Conservation (phyloP, 2,888 invertebrate genomes). For the Mythimna impura region DNA sequence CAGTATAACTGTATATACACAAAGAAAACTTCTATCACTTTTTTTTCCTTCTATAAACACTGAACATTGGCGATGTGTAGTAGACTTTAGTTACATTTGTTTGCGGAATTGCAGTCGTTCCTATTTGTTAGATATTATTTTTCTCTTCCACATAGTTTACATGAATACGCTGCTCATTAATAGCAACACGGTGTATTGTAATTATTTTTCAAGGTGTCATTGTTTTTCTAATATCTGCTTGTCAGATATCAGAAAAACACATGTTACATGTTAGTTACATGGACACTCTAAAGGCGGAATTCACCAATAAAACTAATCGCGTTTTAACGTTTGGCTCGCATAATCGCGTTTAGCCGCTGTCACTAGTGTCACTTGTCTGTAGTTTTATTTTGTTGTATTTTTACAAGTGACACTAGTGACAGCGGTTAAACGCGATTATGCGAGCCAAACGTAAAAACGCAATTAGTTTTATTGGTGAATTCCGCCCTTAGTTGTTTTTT, state of each 20-base stretch:
- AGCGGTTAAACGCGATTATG: no score
- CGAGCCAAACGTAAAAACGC: no score
- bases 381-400: no score
- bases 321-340: no score
- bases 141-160: neutral
- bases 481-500: no score
- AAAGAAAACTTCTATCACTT: neutral
- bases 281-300: neutral
- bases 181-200: neutral
- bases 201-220: neutral
- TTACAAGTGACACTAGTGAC: no score
- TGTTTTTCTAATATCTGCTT: neutral
- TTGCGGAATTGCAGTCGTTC: neutral
- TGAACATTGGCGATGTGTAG: neutral
- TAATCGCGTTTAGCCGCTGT: no score
- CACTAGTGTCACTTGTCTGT: no score
- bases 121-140: conserved; percentile 4
- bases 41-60: neutral
- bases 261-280: no score
- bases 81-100: neutral
- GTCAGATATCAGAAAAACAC: no score
- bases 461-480: no score
- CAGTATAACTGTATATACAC: neutral
- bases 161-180: neutral
- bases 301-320: no score